Base-by-base conservation (phyloP, 2,797 vertebrate species). In the Myotis vivesi region DNA sequence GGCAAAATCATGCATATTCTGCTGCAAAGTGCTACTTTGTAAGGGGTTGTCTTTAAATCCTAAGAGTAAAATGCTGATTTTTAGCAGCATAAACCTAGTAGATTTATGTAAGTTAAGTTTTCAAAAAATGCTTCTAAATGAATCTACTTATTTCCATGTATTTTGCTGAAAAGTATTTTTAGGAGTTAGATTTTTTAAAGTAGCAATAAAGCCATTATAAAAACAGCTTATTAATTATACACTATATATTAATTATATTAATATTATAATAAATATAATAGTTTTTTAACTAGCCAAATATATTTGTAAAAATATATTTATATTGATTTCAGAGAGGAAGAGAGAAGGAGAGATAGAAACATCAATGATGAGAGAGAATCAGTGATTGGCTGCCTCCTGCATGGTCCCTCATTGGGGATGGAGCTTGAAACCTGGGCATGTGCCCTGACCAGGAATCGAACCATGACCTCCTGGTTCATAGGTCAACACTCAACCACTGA, bases 151-250 rank as follows among this genome's bases (percentile, higher is more conserved):
- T 71, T 91, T 95, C 81, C 59, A 89, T 51, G 9, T 89, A 12
- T 88, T 95, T 94, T 92, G n/a, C 81, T 92, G 19, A 93, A 94
- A 91, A 88, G 3, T 69, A 30, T 88, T 92, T 30, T 86, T 90
- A 87, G 41, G 76, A 89, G 30, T 69, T 88, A 73, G 36, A 15
- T 87, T 91, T 91, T 57, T 64, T n/a, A n/a, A 64, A 82, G 55
- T 85, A 92, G 44, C 59, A 89, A 57, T 86, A 89, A n/a, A 83
- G 64, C 12, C 62, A 92, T 53, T 84, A 46, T 73, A 85, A 88
- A 87, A 89, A 41, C 12, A 44, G 33, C 28, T 94, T 85, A 79
- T 76, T 77, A 89, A 66, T 59, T 33, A 92, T 25, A 81, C 36
- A 69, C 83, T 36, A 93, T 23, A 62, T 59, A 36, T 36, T 87